Evolutionary conservation across 1,140 invertebrate species (phyloP), one percentile per base, ranked within the genome.

Genomic region (Wasmannia auropunctata): DNA sequence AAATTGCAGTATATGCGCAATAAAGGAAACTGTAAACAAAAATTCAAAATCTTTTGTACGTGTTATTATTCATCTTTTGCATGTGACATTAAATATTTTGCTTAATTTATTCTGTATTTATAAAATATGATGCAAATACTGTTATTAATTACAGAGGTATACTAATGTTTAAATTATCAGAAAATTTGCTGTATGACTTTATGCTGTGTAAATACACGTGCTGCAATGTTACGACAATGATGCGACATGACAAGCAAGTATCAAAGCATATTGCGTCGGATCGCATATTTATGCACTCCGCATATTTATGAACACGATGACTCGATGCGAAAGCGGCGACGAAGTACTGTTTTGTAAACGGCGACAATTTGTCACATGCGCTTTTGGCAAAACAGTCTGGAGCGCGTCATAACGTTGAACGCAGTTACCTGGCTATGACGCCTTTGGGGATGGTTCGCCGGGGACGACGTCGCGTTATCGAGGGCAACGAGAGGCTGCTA

Each of bases 401-500:
- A 56, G 67, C 75, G 75, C 75, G 84, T 79, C 60, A 67, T 79
- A 79, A 85, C 76, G 60, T 85, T 81, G 60, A 85, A 63, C 84
- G 60, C 79, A 72, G 79, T 74, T 83, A 83, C 54, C 79, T 72
- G 79, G 79, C 79, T 74, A 83, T 58, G 79, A 72, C 40, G 70
- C 72, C 87, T 77, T 76, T 65, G 88, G 56, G 58, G 58, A 84
- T 70, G 77, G 65, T 22, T 60, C 75, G 51, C 19, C 86, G 89
- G 89, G 86, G 86, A 90, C 92, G 90, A 92, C 92, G 90, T 85
- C 86, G 90, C 89, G 92, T 93, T 93, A 94, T 93, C 93, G 88
- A 86, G 70, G 91, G 91, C 88, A 90, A 90, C 89, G 80, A 92
- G 88, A 91, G 88, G 56, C 86, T 72, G 86, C 92, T 92, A 95